Percentiles rank a stretch among this genome's conserved stretches.
Evolutionary conservation across 2,888 invertebrate genomes (phyloP).

Genomic region (Prosapia bicincta): DNA sequence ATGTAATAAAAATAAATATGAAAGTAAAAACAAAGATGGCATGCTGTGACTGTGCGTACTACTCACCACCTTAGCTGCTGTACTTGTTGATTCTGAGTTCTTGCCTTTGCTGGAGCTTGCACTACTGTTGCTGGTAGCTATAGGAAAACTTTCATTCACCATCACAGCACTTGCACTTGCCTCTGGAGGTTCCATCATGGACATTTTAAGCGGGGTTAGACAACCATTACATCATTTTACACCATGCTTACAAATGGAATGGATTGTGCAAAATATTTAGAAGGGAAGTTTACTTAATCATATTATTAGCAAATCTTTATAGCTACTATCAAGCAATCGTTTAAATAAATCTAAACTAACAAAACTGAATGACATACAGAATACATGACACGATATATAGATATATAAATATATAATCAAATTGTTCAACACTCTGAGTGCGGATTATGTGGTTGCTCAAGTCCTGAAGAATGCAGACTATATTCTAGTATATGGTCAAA

Average conservation of each 20-base stretch:
- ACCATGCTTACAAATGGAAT: not conserved
- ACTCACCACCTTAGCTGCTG: not conserved
- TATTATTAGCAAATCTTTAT: not conserved
- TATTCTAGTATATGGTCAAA: no score
- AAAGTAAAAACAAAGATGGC: not conserved
- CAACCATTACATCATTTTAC: not conserved
- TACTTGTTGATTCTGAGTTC: not conserved
- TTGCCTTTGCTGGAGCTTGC: not conserved
- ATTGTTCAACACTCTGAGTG: no score
- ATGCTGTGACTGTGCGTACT: not conserved
- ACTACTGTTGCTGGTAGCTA: not conserved
- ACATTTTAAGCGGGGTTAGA: constrained; percentile 2
- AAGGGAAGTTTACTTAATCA: not conserved
- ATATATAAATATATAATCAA: no score
- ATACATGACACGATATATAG: no score
- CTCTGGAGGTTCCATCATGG: not conserved
- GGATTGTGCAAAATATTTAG: not conserved
- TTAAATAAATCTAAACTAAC: no score
- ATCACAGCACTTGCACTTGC: not conserved
- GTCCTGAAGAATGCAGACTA: no score
- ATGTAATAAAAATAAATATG: no score
- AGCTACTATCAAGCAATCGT: not conserved
- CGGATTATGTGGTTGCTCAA: no score
- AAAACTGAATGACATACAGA: no score
- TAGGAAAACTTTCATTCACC: not conserved